Evolutionary conservation across 2,113 vertebrate species (phyloP), one percentile per base, ranked within the genome.

Genomic region (Albula goreensis): DNA sequence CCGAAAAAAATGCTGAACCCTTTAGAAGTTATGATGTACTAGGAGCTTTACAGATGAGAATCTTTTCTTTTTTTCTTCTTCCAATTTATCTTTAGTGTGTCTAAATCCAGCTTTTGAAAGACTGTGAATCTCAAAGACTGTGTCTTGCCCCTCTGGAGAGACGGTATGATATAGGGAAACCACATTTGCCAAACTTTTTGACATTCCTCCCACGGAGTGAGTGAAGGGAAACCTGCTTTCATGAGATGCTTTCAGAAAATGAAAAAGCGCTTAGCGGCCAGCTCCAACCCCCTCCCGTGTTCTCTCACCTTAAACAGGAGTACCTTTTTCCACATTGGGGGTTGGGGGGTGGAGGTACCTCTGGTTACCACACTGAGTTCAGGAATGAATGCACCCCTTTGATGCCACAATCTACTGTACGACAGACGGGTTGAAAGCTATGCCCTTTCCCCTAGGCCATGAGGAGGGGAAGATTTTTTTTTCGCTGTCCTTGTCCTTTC

Each of bases 401-500:
- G 83, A 52, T 81, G 86, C 89, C 87, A 83, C 88, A 31, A 93
- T 93, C 87, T 95, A 81, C 83, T 77, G 83, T 50, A 95, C 89
- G 95, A 94, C 74, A 84, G 86, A 87, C 63, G 83, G 41, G 84
- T 91, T 88, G 82, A 96, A 94, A 94, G 95, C 93, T 94, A 94
- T 94, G 95, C 95, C 94, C 96, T 92, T 86, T 91, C 93, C 95
- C 96, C 97, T 93, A 96, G 96, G 97, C 98, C 97, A 96, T 94
- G 96, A 95, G 96, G 95, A 96, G 95, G 91, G 91, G 91, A 94
- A 96, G 95, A 95, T 96, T 96, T 96, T 96, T 96, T 60, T 13
- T 15, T 15, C 56, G 95, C 95, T 96, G 95, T 98, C 97, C 97
- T 95, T 96, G 96, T 98, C 97, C 98, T 99, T 97, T 96, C 97